Evolutionary conservation across 2,797 vertebrate species (phyloP), one percentile per base, ranked within the genome.

Genomic region (Ctenochaetus hawaiiensis): DNA sequence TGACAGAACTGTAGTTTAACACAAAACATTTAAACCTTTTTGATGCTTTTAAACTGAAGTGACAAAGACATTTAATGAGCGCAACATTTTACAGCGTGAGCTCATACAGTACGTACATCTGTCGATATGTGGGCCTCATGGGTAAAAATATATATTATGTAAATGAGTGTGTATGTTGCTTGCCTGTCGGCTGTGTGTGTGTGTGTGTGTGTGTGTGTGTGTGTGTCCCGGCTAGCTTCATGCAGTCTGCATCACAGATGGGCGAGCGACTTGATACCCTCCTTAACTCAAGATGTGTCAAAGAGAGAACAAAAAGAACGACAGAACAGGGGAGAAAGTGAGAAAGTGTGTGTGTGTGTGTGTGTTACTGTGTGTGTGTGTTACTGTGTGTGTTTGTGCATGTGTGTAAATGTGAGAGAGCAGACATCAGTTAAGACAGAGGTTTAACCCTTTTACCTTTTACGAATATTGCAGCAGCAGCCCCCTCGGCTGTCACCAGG

Each of bases 191-290:
- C 26, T 54, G 61, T 61, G 53, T 68, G 63, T 68, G 16, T 39
- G 49, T 48, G 67, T 39, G 61, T 49, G 57, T 16, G 20, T 48
- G 20, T 48, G 61, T 57, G 70, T 51, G 60, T 37, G 26, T 53
- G 68, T 67, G 56, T 73, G 59, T 75, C 1, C 0, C 48, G 61
- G 72, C 37, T 48, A 70, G 66, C 59, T 63, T 80, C 75, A 34
- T 17, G 17, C 77, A 77, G 73, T 71, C 72, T 72, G 75, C 47
- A 74, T 77, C 86, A 88, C 86, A 91, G 90, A 87, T 89, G 86
- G 87, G 75, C 34, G 54, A 84, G 75, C 8, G 68, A 90, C 82
- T 89, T 72, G 63, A 86, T 85, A 78, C 80, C 79, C 70, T 87
- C 62, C 74, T 85, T 77, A 71, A 83, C 71, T 84, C 57, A 10